These are phyloP conservation scores for Eleginops maclovinus DNA, from an alignment of 2,113 vertebrate species.

Conservation along the genomic window DNA sequence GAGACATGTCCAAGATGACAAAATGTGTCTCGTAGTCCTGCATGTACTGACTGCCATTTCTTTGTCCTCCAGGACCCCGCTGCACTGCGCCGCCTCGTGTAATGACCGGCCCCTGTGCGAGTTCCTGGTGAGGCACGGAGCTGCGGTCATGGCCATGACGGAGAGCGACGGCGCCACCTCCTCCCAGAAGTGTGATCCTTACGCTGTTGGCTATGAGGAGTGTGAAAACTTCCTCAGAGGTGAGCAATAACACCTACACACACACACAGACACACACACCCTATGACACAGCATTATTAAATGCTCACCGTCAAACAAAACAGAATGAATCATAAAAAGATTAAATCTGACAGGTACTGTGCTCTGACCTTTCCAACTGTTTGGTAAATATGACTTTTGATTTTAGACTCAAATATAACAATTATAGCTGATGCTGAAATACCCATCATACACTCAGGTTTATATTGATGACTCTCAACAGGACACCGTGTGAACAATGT, in stretches of 20 bases:
- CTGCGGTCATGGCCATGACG: constrained; percentile 89
- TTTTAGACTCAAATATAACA: background rate
- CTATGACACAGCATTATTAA: background rate
- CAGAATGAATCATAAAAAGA: constrained; percentile 12
- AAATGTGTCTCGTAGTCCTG: background rate
- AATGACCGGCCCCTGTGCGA: constrained; percentile 90
- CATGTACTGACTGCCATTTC: background rate
- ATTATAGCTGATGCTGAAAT: background rate
- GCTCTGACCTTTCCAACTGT: background rate
- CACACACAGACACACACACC: background rate
- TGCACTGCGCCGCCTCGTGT: constrained; percentile 93
- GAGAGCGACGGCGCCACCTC: constrained; percentile 89
- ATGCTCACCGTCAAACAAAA: background rate
- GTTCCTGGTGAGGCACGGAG: constrained; percentile 89
- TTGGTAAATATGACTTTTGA: background rate
- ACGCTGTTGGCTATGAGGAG: constrained; percentile 85
- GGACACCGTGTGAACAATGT: background rate
- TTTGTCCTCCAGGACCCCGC: constrained; percentile 84
- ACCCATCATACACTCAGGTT: background rate
- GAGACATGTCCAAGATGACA: too few relatives aligned
- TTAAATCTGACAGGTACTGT: background rate
- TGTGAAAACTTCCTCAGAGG: constrained; percentile 89
- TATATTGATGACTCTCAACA: background rate
- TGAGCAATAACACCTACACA: constrained; percentile 54
- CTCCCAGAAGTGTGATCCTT: constrained; percentile 92